Evolutionary conservation across 1,140 invertebrate species (phyloP), one percentile per base, ranked within the genome.

Genomic region (Ylistrum balloti): DNA sequence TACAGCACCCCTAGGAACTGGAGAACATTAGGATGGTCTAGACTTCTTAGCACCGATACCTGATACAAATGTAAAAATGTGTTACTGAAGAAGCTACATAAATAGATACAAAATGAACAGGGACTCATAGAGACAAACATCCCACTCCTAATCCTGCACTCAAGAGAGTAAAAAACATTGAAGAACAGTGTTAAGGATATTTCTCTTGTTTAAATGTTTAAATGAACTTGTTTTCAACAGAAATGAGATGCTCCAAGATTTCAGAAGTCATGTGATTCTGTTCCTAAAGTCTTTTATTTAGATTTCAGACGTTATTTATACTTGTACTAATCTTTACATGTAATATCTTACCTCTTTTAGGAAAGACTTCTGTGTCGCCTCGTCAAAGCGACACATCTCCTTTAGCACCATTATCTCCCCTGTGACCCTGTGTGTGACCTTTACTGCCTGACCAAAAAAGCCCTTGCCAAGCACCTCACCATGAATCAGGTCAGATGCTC

Each of bases 261-360:
- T n/a, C n/a, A n/a, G n/a, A n/a, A n/a, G n/a, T n/a, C n/a, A n/a
- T n/a, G n/a, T n/a, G n/a, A n/a, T n/a, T n/a, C n/a, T n/a, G n/a
- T n/a, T n/a, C n/a, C n/a, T n/a, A n/a, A n/a, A n/a, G n/a, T n/a
- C n/a, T n/a, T n/a, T n/a, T n/a, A n/a, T n/a, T n/a, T n/a, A n/a
- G n/a, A n/a, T n/a, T n/a, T n/a, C n/a, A n/a, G n/a, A n/a, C n/a
- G n/a, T n/a, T n/a, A n/a, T n/a, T n/a, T n/a, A n/a, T n/a, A n/a
- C n/a, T n/a, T n/a, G n/a, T n/a, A n/a, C n/a, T n/a, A n/a, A n/a
- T n/a, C n/a, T n/a, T n/a, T n/a, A n/a, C n/a, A n/a, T n/a, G n/a
- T n/a, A n/a, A n/a, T n/a, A n/a, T n/a, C n/a, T n/a, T n/a, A 98
- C 98, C 97, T 99, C 98, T 97, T 99, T 99, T 20, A 99, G 96